phyloP scores from a whole-genome alignment of 2,113 vertebrate genomes.

The Myotis lucifugus region DNA sequence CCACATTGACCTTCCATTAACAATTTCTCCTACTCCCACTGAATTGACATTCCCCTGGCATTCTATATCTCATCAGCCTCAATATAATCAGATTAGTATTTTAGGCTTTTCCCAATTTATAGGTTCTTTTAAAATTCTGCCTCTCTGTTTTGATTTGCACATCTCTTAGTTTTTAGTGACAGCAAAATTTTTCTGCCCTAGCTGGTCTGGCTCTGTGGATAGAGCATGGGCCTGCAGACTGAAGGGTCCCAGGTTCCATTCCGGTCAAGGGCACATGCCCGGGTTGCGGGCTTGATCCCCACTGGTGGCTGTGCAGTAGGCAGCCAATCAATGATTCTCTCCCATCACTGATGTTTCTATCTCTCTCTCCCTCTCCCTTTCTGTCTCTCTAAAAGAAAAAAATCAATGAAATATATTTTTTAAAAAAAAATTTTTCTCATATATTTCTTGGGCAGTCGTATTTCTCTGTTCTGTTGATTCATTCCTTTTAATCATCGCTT shows the following conservation, averaged over 20 bases:
- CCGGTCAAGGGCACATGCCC: too few relatives aligned
- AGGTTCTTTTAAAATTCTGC: background rate
- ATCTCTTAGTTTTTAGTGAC: background rate
- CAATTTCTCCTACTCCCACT: conserved; percentile 10
- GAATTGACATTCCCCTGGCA: background rate
- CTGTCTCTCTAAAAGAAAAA: too few relatives aligned
- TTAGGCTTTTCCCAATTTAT: background rate
- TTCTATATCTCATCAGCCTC: background rate
- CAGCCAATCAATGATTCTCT: too few relatives aligned
- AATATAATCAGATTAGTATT: background rate
- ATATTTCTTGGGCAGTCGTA: background rate
- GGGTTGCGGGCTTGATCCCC: too few relatives aligned
- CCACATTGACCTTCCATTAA: conserved; percentile 16
- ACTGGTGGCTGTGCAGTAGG: too few relatives aligned
- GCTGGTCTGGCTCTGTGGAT: too few relatives aligned
- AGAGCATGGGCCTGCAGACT: too few relatives aligned
- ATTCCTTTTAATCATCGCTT: background rate
- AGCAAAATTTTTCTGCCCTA: background rate
- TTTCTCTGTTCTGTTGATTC: background rate
- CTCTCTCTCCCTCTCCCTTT: too few relatives aligned
- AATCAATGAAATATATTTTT: too few relatives aligned
- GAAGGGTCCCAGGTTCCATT: too few relatives aligned
- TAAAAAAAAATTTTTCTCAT: background rate
- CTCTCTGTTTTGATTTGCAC: background rate
- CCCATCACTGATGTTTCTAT: too few relatives aligned